Conservation (phyloP, 1,140 invertebrate genomes). For the Adelges cooleyi region DNA sequence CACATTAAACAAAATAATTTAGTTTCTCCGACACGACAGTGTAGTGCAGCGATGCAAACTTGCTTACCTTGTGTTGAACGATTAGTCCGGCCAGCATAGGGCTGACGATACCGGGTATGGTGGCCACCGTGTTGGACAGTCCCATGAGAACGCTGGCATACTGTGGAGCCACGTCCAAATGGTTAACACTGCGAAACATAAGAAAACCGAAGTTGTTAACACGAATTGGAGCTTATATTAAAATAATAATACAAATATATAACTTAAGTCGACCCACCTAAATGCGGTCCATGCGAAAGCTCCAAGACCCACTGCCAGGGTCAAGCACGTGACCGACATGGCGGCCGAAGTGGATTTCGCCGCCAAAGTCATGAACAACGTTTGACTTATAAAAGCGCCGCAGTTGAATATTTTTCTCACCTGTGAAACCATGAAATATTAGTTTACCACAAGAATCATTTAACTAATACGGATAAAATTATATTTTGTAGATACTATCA, state of each 20-base stretch:
- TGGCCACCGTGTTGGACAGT: conserved; percentile 76
- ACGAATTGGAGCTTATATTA: conserved; percentile 45
- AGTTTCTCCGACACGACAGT: too few relatives aligned
- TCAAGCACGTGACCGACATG: conserved; percentile 61
- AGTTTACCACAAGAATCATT: too few relatives aligned
- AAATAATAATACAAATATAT: conserved; percentile 33
- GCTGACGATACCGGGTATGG: conserved; percentile 74
- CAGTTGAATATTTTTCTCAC: conserved; percentile 64
- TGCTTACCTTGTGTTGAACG: conserved; percentile 52
- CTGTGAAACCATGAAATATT: conserved; percentile 34
- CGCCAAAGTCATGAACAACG: conserved; percentile 69
- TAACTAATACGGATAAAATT: too few relatives aligned
- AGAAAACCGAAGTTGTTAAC: conserved; percentile 52
- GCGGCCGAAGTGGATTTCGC: conserved; percentile 53
- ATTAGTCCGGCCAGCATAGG: conserved; percentile 67
- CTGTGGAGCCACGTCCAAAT: conserved; percentile 73
- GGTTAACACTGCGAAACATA: conserved; percentile 57
- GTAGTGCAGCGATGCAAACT: neutral
- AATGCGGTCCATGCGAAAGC: conserved; percentile 83
- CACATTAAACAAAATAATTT: too few relatives aligned
- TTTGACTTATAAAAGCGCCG: conserved; percentile 66
- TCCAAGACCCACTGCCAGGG: conserved; percentile 72
- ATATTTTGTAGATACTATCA: neutral
- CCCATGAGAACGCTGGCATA: conserved; percentile 75
- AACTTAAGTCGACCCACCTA: conserved; percentile 42